Conservation (phyloP, 1,140 invertebrate genomes). For the Pseudoatta argentina region DNA sequence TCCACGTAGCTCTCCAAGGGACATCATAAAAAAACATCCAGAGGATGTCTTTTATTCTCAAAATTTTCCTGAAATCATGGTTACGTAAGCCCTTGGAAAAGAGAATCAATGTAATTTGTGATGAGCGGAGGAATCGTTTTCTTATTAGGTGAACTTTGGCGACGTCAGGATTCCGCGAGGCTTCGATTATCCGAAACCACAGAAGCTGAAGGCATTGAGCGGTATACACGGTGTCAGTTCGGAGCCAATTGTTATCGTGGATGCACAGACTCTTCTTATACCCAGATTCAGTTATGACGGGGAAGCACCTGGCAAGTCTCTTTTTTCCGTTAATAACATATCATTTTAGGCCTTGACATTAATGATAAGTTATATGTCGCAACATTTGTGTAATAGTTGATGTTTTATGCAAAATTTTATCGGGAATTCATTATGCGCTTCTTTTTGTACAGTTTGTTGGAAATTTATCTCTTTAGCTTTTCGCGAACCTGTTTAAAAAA, state of each 20-base stretch:
- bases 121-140: background rate
- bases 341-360: background rate
- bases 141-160: conserved; percentile 94
- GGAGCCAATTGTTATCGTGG: conserved; percentile 94
- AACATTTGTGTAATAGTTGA: background rate
- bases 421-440: background rate
- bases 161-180: conserved; percentile 92
- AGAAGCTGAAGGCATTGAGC: conserved; percentile 91
- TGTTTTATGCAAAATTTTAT: background rate
- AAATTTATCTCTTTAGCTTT: background rate
- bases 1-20: too few relatives aligned
- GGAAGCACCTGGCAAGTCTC: conserved; percentile 92
- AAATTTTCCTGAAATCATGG: too few relatives aligned
- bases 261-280: conserved; percentile 95
- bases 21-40: too few relatives aligned
- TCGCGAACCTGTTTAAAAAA: background rate
- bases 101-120: background rate
- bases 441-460: background rate
- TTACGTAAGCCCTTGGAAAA: background rate
- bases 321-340: background rate
- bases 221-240: conserved; percentile 94
- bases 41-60: too few relatives aligned
- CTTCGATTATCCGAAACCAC: conserved; percentile 93
- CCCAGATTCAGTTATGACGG: conserved; percentile 96
- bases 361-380: background rate